Conservation (phyloP, 1,140 invertebrate species). For the Aradophagus sp. region DNA sequence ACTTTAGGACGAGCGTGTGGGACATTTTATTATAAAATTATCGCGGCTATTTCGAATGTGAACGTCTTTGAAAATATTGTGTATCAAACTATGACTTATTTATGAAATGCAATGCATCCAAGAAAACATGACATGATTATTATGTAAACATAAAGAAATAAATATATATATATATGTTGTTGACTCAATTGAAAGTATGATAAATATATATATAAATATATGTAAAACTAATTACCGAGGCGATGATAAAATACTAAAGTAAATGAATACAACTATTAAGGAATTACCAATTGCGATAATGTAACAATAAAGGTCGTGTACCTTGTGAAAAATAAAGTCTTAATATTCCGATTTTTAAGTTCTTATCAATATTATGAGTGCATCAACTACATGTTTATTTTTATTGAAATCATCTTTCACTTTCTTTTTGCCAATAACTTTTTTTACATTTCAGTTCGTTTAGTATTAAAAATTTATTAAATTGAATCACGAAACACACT, state of each 20-base stretch:
- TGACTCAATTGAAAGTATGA: slow-evolving; percentile 75
- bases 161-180: slow-evolving; percentile 68
- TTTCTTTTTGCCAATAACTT: no score
- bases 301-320: slow-evolving; percentile 70
- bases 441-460: no score
- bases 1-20: slow-evolving; percentile 33
- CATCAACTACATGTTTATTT: no score
- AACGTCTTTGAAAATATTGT: slow-evolving; percentile 39
- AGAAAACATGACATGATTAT: slow-evolving; percentile 66
- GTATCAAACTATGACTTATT: slow-evolving; percentile 43
- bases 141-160: slow-evolving; percentile 71
- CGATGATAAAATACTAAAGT: slow-evolving; percentile 55
- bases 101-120: slow-evolving; percentile 66
- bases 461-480: no score
- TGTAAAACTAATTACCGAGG: slow-evolving; percentile 63
- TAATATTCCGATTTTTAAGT: slow-evolving; percentile 49
- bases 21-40: slow-evolving; percentile 51
- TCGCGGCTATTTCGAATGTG: slow-evolving; percentile 48
- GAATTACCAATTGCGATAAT: slow-evolving; percentile 67
- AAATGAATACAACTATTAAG: slow-evolving; percentile 63
- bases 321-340: slow-evolving; percentile 68
- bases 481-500: no score
- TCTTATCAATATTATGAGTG: no score
- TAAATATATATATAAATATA: slow-evolving; percentile 61
- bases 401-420: no score